Conservation (phyloP, 2,888 invertebrate genomes). For the Blastobasis adustella region DNA sequence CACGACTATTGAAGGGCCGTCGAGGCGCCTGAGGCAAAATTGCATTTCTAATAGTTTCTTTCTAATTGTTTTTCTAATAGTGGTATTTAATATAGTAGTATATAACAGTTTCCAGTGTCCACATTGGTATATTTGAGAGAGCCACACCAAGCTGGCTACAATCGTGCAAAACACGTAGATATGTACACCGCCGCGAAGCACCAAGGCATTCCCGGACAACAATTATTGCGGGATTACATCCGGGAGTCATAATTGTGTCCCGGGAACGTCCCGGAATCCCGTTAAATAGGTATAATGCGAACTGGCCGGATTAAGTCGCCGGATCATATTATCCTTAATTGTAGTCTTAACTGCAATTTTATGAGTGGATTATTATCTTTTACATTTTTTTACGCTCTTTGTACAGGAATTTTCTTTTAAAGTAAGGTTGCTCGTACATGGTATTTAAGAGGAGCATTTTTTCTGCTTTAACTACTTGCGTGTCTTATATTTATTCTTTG, state of each 20-base stretch:
- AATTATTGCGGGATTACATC: constrained; percentile 62
- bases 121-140: no score
- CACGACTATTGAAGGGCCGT: no score
- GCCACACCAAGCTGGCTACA: no score
- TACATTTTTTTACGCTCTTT: constrained; percentile 11
- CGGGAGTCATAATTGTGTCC: constrained; percentile 60
- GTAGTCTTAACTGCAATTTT: constrained; percentile 57
- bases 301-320: constrained; percentile 50
- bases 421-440: background rate
- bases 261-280: constrained; percentile 41
- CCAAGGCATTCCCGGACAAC: constrained; percentile 61
- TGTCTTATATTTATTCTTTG: background rate
- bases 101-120: no score
- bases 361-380: constrained; percentile 32
- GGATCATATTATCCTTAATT: constrained; percentile 65
- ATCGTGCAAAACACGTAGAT: no score
- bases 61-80: no score
- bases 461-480: background rate
- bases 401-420: background rate
- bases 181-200: no score
- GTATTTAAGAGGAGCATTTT: background rate
- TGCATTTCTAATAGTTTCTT: constrained; percentile 6
- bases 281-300: constrained; percentile 69
- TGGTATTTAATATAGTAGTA: no score
- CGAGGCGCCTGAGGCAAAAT: constrained; percentile 11